Conservation (phyloP, 2,113 vertebrate species). For the Siphamia tubifer region DNA sequence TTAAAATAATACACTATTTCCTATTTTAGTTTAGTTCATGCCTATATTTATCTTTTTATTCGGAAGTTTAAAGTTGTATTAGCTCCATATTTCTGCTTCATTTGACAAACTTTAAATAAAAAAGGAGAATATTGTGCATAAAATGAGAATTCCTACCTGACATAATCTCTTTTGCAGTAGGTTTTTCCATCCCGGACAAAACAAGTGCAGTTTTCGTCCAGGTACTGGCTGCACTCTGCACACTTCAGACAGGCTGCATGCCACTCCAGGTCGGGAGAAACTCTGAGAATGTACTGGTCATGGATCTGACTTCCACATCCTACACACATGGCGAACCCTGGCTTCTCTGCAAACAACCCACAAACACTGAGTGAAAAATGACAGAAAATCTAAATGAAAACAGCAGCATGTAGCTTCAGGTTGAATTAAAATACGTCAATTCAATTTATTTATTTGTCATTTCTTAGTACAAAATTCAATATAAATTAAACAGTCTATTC, state of each 20-base stretch:
- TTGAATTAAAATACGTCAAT: too few species aligned
- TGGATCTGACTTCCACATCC: constrained; percentile 97
- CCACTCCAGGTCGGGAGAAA: constrained; percentile 97
- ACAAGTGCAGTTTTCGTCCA: constrained; percentile 96
- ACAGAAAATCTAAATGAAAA: neutral
- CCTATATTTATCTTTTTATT: too few species aligned
- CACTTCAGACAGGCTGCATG: constrained; percentile 97
- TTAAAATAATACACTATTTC: too few species aligned
- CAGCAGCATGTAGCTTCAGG: neutral
- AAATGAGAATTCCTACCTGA: constrained; percentile 88
- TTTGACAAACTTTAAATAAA: too few species aligned
- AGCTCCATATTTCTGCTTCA: too few species aligned
- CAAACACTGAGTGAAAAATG: neutral
- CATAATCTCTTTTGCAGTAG: constrained; percentile 96
- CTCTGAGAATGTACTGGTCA: constrained; percentile 94
- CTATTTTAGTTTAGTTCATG: too few species aligned
- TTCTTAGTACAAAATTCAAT: too few species aligned
- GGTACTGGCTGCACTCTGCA: constrained; percentile 91
- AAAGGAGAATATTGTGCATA: too few species aligned
- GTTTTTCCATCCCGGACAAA: constrained; percentile 96
- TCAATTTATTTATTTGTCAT: too few species aligned
- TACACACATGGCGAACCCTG: constrained; percentile 91
- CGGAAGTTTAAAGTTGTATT: too few species aligned
- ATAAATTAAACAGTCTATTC: too few species aligned
- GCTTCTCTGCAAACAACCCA: constrained; percentile 84